Base-by-base conservation (phyloP, 2,797 vertebrate genomes). In the Chaetophractus vellerosus region DNA sequence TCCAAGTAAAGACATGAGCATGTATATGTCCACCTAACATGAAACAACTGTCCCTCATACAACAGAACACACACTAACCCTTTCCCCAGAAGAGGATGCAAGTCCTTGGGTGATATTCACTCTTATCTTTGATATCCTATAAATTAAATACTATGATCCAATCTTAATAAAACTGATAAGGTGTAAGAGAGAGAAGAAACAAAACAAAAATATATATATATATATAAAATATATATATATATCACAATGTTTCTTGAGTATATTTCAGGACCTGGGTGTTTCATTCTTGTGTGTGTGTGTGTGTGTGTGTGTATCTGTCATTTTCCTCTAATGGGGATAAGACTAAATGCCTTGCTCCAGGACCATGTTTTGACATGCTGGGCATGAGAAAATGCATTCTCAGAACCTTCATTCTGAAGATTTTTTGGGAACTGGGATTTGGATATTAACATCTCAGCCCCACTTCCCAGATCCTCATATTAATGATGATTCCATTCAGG, bases 361-460 rank as follows among this genome's bases (percentile, higher is more conserved):
- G 76, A 98, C 98, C 96, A 55, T 64, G n/a, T 12, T 88, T 1
- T 99, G 98, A 94, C 93, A 88, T 50, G 93, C 97, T 36, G 36
- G 95, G 36, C 96, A 97, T 68, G 98, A 97, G 52, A 97, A 98
- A 94, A 96, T 98, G 1, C 45, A 55, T 1, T 97, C 98, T 87
- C 94, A 98, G 71, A 98, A 99, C 88, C 94, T 97, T 68, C 96
- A 97, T 96, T 99, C 98, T 84, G 55, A 80, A 75, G 24, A 57
- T 98, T 96, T 99, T 99, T 97, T 98, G 99, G 45, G 96, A 89
- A 90, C 97, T 98, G 0, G 96, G 96, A 31, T 97, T 99, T 95
- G 97, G 88, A 96, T 99, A 99, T 93, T 98, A 98, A 94, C 98
- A 99, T 94, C 97, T 99, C 76, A 98, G 96, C 6, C 98, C 98